Evolutionary conservation across 2,113 vertebrate genomes (phyloP).

Genomic region (Tringa solitaria): DNA sequence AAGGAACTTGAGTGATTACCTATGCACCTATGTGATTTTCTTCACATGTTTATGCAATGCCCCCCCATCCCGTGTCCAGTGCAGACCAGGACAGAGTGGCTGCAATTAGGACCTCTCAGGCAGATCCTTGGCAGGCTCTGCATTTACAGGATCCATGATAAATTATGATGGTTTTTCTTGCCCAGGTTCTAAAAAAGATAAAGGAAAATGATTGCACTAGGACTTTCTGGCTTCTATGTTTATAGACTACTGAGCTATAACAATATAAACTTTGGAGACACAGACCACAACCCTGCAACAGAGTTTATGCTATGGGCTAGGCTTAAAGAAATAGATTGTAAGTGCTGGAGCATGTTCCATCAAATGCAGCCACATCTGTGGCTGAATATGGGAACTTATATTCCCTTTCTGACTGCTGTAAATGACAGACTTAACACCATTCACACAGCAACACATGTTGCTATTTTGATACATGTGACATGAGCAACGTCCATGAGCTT

Average conservation of each 20-base stretch:
- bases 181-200: neutral
- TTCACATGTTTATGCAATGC: rapidly evolving
- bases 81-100: neutral
- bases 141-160: neutral
- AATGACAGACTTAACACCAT: neutral
- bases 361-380: neutral
- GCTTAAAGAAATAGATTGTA: rapidly evolving
- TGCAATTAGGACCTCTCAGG: neutral
- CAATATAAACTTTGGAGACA: neutral
- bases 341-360: neutral
- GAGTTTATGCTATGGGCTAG: rapidly evolving
- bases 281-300: neutral
- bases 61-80: rapidly evolving
- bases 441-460: neutral
- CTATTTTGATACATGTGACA: neutral
- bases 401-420: neutral
- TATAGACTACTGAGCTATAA: neutral
- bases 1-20: neutral
- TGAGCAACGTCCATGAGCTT: neutral
- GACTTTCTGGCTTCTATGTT: neutral
- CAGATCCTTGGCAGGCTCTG: neutral
- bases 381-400: neutral
- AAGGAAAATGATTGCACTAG: neutral
- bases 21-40: neutral
- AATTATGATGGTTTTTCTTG: neutral